Conservation (phyloP, 2,797 vertebrate genomes). For the Sebastes itinus region DNA sequence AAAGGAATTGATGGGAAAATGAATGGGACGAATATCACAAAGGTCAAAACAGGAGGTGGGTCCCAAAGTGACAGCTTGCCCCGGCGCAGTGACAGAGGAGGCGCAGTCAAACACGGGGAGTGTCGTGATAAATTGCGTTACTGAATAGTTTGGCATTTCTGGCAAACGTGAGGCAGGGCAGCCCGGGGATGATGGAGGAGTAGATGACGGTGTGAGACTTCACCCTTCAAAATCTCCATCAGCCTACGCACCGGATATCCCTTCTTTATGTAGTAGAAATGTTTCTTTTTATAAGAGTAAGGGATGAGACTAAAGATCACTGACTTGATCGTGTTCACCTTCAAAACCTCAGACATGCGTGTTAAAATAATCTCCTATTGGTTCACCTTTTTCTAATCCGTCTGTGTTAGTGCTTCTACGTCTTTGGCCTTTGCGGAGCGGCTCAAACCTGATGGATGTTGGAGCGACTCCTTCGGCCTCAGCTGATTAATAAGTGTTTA, state of each 20-base stretch:
- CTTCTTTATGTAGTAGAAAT: not conserved
- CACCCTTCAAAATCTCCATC: not conserved
- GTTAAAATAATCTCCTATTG: constrained; percentile 3
- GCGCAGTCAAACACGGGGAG: not conserved
- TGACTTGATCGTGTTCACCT: not conserved
- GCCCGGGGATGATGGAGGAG: constrained; percentile 42
- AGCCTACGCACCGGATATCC: not conserved
- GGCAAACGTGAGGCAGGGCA: constrained; percentile 30
- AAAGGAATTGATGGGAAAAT: constrained; percentile 33
- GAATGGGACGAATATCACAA: constrained; percentile 47
- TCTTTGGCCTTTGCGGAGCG: constrained; percentile 30
- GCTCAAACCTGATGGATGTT: constrained; percentile 58
- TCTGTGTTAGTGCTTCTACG: not conserved
- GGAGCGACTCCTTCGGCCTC: constrained; percentile 38
- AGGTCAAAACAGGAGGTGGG: constrained; percentile 51
- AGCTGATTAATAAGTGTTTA: constrained; percentile 73
- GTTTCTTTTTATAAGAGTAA: not conserved
- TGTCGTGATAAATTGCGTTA: constrained; percentile 47
- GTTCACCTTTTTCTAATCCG: not conserved
- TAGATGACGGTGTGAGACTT: constrained; percentile 9
- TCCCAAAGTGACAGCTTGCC: constrained; percentile 46
- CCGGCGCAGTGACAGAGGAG: constrained; percentile 26
- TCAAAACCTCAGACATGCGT: not conserved
- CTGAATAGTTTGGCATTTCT: constrained; percentile 59
- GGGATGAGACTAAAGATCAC: not conserved